Conservation (phyloP, 1,140 invertebrate species). For the Nasonia giraulti region DNA sequence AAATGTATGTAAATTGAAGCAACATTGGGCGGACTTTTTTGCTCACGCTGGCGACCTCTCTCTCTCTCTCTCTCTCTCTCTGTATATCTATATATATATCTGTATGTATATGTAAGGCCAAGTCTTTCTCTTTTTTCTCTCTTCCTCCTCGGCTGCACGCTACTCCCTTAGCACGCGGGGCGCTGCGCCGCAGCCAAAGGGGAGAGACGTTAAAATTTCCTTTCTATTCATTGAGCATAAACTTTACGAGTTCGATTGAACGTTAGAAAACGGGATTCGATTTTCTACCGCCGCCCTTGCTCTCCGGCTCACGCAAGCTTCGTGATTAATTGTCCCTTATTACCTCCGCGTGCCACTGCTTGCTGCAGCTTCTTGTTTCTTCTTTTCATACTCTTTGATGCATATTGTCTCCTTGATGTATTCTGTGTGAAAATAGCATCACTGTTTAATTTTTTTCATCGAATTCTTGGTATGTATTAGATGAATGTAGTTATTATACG, state of each 20-base stretch:
- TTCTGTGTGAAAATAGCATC: neutral
- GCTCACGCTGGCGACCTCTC: neutral
- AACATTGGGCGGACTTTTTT: constrained; percentile 34
- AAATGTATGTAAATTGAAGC: constrained; percentile 43
- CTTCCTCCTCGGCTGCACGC: neutral
- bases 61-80: neutral
- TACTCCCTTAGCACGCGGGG: neutral
- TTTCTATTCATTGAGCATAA: constrained; percentile 25
- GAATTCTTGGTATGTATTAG: too few species aligned
- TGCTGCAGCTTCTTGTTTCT: neutral
- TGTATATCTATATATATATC: neutral
- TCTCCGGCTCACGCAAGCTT: neutral
- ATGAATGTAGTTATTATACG: too few species aligned
- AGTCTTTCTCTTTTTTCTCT: neutral
- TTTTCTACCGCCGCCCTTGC: neutral
- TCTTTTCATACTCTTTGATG: neutral
- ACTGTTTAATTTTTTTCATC: neutral
- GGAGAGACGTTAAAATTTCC: constrained; percentile 22
- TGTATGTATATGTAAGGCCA: neutral
- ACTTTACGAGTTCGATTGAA: constrained; percentile 33
- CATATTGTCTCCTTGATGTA: neutral
- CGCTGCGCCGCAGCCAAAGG: too few species aligned
- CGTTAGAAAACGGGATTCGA: constrained; percentile 13
- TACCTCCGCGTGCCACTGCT: neutral
- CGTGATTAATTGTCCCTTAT: constrained; percentile 29